Percentiles rank a stretch among this genome's conserved stretches.
Evolutionary conservation across 2,797 vertebrate species (phyloP).

Genomic region (Takifugu rubripes): DNA sequence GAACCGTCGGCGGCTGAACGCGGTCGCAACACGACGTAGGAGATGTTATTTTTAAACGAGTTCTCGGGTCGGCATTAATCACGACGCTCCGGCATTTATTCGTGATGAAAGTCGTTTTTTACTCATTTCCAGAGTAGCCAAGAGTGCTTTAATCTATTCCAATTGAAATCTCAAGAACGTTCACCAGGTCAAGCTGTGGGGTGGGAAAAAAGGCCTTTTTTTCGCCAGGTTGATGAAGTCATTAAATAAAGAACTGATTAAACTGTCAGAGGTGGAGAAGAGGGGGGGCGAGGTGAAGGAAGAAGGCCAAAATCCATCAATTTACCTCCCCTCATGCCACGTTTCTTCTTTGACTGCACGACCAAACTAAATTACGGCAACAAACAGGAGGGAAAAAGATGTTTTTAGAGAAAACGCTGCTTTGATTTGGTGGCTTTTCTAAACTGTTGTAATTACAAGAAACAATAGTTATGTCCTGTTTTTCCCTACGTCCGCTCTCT

Average conservation of each 20-base stretch:
- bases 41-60: slow-evolving; percentile 22
- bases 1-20: slow-evolving; percentile 1
- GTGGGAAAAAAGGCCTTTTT: background rate
- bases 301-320: slow-evolving; percentile 44
- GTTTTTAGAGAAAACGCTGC: slow-evolving; percentile 2
- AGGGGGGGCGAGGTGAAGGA: slow-evolving; percentile 24
- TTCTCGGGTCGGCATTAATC: slow-evolving; percentile 32
- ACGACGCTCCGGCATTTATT: slow-evolving; percentile 21
- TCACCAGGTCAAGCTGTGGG: slow-evolving; percentile 18
- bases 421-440: no score
- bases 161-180: slow-evolving; percentile 22
- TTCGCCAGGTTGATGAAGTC: slow-evolving; percentile 41
- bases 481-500: no score
- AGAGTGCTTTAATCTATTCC: slow-evolving; percentile 30
- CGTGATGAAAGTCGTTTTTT: slow-evolving; percentile 30
- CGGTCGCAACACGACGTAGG: slow-evolving; percentile 4
- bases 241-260: slow-evolving; percentile 55
- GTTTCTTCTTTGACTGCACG: slow-evolving; percentile 19
- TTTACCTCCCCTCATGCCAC: slow-evolving; percentile 26
- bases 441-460: no score
- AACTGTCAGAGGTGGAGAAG: slow-evolving; percentile 30
- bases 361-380: slow-evolving; percentile 24
- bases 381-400: slow-evolving; percentile 22
- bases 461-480: no score
- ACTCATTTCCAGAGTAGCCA: slow-evolving; percentile 16